phyloP scores from a whole-genome alignment of 2,888 invertebrate genomes.

The Rhagium mordax region DNA sequence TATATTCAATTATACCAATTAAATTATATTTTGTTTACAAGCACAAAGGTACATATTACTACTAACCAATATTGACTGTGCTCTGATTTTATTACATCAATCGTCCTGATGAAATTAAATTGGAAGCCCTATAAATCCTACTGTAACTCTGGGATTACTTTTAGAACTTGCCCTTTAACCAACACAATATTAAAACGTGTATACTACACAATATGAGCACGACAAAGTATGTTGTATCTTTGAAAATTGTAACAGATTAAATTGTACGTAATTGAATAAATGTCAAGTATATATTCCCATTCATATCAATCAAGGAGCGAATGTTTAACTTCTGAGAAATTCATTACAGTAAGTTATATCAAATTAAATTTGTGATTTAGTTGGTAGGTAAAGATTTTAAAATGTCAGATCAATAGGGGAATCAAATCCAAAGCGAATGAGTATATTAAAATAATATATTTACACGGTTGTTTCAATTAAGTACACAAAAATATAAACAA shows the following conservation, averaged over 20 bases:
- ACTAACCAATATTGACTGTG: no score
- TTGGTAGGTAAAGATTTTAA: not conserved
- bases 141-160: not conserved
- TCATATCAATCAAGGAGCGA: not conserved
- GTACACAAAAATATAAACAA: conserved; percentile 33
- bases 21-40: no score
- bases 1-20: not conserved
- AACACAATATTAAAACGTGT: not conserved
- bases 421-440: not conserved
- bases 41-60: no score
- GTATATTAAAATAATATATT: conserved; percentile 31
- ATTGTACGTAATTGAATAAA: no score
- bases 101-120: no score
- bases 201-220: not conserved
- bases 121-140: no score
- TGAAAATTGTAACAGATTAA: not conserved
- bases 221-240: not conserved
- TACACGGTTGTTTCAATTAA: conserved; percentile 11
- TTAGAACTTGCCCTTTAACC: not conserved
- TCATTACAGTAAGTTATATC: not conserved
- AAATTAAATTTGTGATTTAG: not conserved
- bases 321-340: no score
- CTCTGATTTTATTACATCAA: no score
- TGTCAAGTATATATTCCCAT: no score
- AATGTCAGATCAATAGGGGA: not conserved